Percentiles rank a stretch among this genome's conserved stretches.
phyloP scores from a whole-genome alignment of 2,888 invertebrate species.

The Melinaea marsaeus region DNA sequence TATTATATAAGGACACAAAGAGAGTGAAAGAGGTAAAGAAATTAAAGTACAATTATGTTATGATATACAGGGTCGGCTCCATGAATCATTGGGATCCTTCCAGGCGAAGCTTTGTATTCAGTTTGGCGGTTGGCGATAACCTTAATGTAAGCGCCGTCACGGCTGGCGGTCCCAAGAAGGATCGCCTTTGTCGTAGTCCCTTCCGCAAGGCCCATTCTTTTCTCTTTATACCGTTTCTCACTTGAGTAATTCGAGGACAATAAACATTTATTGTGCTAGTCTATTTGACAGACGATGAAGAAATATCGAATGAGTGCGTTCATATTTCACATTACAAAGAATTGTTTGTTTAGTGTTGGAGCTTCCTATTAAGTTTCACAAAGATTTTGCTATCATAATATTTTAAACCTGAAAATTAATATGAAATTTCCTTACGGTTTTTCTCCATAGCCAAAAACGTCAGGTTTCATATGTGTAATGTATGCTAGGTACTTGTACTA shows the following conservation, averaged over 20 bases:
- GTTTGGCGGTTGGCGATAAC: constrained; percentile 76
- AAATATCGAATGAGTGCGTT: constrained; percentile 57
- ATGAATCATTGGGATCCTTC: constrained; percentile 70
- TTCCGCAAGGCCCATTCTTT: constrained; percentile 71
- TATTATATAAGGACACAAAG: too few species aligned
- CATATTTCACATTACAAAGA: constrained; percentile 45
- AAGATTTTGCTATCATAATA: too few species aligned
- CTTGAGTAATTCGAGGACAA: constrained; percentile 76
- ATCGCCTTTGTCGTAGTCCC: constrained; percentile 74
- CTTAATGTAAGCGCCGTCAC: constrained; percentile 77
- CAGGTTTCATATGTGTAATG: too few species aligned
- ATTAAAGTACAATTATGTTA: constrained; percentile 48
- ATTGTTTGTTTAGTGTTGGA: constrained; percentile 41
- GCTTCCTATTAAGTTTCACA: constrained; percentile 34
- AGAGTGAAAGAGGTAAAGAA: neutral
- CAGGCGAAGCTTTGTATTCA: constrained; percentile 68
- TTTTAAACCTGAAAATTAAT: too few species aligned
- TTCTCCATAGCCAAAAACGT: too few species aligned
- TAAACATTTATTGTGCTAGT: constrained; percentile 76
- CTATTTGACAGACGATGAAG: constrained; percentile 74
- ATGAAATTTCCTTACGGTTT: too few species aligned
- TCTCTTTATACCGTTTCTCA: constrained; percentile 74
- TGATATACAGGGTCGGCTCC: constrained; percentile 62
- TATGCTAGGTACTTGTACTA: too few species aligned
- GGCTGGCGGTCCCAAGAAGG: constrained; percentile 74